Base-by-base conservation (phyloP, 1,140 invertebrate species). In the Notospermus geniculatus region DNA sequence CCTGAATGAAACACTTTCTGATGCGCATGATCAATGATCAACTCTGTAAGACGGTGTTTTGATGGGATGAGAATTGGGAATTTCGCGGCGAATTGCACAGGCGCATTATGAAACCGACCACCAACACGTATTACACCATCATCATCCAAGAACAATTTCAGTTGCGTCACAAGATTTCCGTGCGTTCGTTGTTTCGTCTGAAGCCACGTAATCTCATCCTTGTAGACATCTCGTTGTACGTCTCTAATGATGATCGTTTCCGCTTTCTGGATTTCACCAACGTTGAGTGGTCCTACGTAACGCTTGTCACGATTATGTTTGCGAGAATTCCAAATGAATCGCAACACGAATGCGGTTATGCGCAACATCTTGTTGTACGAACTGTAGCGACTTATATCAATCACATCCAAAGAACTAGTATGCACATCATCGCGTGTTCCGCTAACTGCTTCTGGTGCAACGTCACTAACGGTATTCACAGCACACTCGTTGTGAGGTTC, bases 41-140 rank as follows among this genome's bases (percentile, higher is more conserved):
- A n/a, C n/a, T n/a, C n/a, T n/a, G n/a, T n/a, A n/a, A n/a, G n/a
- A n/a, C n/a, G n/a, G n/a, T n/a, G n/a, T n/a, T n/a, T n/a, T n/a
- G n/a, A n/a, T 30, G 60, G 64, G 54, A 65, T 30, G 15, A 62
- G 32, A 9, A 62, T 28, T n/a, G 60, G 60, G 29, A 57, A 62
- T 59, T 52, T 64, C 2, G 58, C 27, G 25, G 11, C 11, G 13
- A 61, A 19, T 2, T 39, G 13, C 11, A 65, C 23, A 50, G 45
- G 25, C 7, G 57, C 45, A 41, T 64, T 64, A 28, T 60, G 36
- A 30, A 62, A 56, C 19, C 59, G 29, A 19, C 63, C 63, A 1
- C 32, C 46, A 19, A 43, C 57, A n/a, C 57, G 46, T n/a, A 64
- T 29, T 27, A 55, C 11, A 19, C 52, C 52, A 15, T 59, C 32